phyloP scores from a whole-genome alignment of 2,797 vertebrate species.

The Linurgus olivaceus region DNA sequence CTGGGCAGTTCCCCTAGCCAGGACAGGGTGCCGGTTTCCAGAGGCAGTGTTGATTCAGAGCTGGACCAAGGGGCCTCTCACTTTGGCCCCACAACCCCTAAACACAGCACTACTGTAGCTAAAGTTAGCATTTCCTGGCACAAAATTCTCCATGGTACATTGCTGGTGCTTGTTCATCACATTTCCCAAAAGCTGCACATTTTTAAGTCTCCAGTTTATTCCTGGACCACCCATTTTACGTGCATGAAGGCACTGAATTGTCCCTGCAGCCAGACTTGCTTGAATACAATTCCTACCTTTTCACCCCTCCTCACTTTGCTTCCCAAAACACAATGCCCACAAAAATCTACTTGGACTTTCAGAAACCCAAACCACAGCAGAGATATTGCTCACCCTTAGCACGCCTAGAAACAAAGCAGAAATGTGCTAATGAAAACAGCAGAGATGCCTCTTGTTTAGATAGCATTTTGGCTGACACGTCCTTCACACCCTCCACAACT shows the following conservation, averaged over 20 bases:
- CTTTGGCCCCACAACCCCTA: neutral
- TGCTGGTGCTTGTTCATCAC: neutral
- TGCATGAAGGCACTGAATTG: neutral
- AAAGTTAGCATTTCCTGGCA: neutral
- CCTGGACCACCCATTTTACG: rapidly evolving
- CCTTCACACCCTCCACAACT: neutral
- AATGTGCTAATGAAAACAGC: neutral
- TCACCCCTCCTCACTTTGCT: neutral
- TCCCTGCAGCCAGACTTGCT: neutral
- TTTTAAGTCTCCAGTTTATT: neutral
- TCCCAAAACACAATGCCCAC: neutral
- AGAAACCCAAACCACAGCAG: neutral
- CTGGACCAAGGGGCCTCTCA: neutral
- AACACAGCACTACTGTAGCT: neutral
- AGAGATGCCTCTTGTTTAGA: neutral
- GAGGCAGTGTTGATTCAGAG: neutral
- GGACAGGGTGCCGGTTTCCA: neutral
- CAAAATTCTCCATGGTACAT: neutral
- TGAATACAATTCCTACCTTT: neutral
- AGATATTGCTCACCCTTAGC: neutral
- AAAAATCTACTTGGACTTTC: neutral
- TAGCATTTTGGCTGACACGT: rapidly evolving
- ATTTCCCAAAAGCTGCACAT: neutral
- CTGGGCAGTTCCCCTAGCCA: neutral
- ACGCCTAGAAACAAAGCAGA: neutral